Evolutionary conservation across 2,113 vertebrate species (phyloP).

Genomic region (Cheilinus undulatus): DNA sequence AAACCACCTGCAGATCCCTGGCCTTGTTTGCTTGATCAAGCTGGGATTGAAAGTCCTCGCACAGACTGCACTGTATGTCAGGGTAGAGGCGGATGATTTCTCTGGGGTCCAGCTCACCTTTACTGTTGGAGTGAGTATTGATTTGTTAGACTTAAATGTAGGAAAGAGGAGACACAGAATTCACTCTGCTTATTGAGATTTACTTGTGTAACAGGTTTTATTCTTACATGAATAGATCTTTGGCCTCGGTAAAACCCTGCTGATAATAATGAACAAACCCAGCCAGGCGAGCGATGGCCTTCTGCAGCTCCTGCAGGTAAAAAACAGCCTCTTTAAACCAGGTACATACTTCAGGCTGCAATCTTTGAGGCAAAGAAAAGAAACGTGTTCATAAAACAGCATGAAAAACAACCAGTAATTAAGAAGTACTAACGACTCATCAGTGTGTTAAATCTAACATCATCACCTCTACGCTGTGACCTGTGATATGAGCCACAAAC

Average conservation of each 20-base stretch:
- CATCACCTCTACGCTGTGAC: slow-evolving; percentile 38
- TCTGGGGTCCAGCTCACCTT: slow-evolving; percentile 79
- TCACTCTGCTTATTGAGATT: slow-evolving; percentile 3
- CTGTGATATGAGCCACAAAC: slow-evolving; percentile 25
- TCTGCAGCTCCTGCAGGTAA: slow-evolving; percentile 67
- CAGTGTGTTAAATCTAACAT: slow-evolving; percentile 20
- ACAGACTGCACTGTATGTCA: slow-evolving; percentile 30
- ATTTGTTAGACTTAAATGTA: slow-evolving; percentile 11
- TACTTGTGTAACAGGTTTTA: slow-evolving; percentile 10
- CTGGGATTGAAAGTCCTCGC: slow-evolving; percentile 56
- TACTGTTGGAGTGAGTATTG: slow-evolving; percentile 51
- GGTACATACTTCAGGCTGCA: slow-evolving; percentile 11
- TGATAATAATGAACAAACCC: slow-evolving; percentile 79
- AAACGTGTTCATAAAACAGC: background rate
- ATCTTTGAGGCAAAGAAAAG: background rate
- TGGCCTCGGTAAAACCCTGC: slow-evolving; percentile 73
- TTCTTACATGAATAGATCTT: slow-evolving; percentile 78
- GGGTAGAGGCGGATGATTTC: slow-evolving; percentile 78
- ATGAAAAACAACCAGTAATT: slow-evolving; percentile 8
- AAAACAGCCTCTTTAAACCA: slow-evolving; percentile 1
- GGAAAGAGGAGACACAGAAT: slow-evolving; percentile 1
- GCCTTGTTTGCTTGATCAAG: slow-evolving; percentile 43
- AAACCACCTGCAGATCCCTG: slow-evolving; percentile 63
- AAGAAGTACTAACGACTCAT: slow-evolving; percentile 7
- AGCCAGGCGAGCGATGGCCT: slow-evolving; percentile 64